A percentile compares a stretch with the other conserved stretches of the same genome.
phyloP scores from a whole-genome alignment of 2,113 vertebrate genomes.

The Pseudolaguvia tuberculata region DNA sequence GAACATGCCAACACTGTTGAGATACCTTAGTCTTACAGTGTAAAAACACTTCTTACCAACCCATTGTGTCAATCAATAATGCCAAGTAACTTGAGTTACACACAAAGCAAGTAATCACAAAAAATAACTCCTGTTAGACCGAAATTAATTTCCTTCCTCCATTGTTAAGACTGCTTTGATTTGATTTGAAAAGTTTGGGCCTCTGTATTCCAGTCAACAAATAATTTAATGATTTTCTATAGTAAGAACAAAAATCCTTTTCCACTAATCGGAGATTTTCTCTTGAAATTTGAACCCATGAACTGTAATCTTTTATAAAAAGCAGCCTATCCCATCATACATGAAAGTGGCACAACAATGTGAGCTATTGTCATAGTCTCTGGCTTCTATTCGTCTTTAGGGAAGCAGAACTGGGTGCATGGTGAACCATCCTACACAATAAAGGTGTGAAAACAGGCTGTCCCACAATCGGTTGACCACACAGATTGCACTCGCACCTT shows the following conservation, averaged over 20 bases:
- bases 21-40: slow-evolving; percentile 13
- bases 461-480: slow-evolving; percentile 55
- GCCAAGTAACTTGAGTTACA: background rate
- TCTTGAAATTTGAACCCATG: no score
- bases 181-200: no score
- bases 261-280: no score
- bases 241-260: no score
- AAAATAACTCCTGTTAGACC: background rate
- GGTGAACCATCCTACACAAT: slow-evolving; percentile 57
- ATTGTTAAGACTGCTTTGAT: no score
- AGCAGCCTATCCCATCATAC: slow-evolving; percentile 24
- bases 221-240: no score
- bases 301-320: background rate
- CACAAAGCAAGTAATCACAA: slow-evolving; percentile 6
- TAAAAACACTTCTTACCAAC: slow-evolving; percentile 10
- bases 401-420: slow-evolving; percentile 57
- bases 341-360: slow-evolving; percentile 58
- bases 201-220: no score
- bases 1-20: slow-evolving; percentile 49
- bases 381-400: slow-evolving; percentile 33
- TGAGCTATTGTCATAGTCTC: slow-evolving; percentile 63
- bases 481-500: slow-evolving; percentile 53
- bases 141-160: background rate
- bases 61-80: background rate
- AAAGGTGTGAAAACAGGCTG: slow-evolving; percentile 52